Evolutionary conservation across 1,140 invertebrate species (phyloP), one percentile per base, ranked within the genome.

Genomic region (Heliconius nattereri): DNA sequence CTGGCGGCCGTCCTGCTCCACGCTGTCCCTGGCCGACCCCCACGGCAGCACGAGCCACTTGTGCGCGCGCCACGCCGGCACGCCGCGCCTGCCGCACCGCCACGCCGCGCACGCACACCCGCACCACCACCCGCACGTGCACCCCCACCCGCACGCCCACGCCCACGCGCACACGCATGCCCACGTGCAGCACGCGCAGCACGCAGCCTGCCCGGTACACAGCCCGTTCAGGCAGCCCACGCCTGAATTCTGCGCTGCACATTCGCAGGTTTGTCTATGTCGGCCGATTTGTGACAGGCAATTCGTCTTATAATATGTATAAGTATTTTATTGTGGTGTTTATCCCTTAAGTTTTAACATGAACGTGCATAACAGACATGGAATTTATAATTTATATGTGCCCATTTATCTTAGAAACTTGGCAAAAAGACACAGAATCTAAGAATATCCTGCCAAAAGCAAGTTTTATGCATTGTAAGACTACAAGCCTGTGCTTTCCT

Each of bases 211-310:
- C 81, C 92, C 92, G 23, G 92, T 94, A 79, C 92, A 94, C 86
- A 94, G 92, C 80, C 92, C 92, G 2, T 94, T 93, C 83, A 89
- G 92, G 76, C 92, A 94, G 82, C 92, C 92, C 8, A 91, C 92
- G 79, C 92, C 92, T 13, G 92, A 94, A 75, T 94, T 90, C 80
- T 94, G 92, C 76, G 92, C 92, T 9, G 92, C 92, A n/a, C 92
- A 94, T 83, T 90, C 92, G 83, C 93, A 94, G 93, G 93, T 94
- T 79, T 79, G 80, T 84, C 76, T 7, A 23, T 19, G 60, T 66
- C 26, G 11, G 26, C 23, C n/a, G 8, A 66, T 29, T 16, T 66
- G 5, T 29, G 40, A 20, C 19, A 52, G 3, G 13, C 19, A 26
- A 26, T 60, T n/a, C 9, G n/a, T 26, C 8, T 13, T 16, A 45